Conservation (phyloP, 2,888 invertebrate genomes). For the Philopedon plagiatum region DNA sequence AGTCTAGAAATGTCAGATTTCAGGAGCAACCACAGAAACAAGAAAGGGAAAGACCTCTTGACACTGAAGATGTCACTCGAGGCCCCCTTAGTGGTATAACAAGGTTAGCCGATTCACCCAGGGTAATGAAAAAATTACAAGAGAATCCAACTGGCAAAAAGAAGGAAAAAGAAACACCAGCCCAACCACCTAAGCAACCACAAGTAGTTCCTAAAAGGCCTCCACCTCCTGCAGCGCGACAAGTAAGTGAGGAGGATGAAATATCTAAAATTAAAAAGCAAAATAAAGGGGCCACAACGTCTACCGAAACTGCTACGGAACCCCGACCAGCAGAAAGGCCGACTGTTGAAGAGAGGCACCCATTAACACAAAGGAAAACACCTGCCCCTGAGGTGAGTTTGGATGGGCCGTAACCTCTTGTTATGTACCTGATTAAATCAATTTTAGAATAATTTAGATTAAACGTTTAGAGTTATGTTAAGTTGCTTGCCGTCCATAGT, state of each 20-base stretch:
- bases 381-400: slow-evolving; percentile 86
- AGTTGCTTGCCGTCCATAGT: slow-evolving; percentile 62
- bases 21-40: slow-evolving; percentile 73
- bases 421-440: slow-evolving; percentile 66
- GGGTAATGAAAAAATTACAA: slow-evolving; percentile 90
- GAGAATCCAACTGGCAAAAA: slow-evolving; percentile 83
- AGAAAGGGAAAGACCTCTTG: slow-evolving; percentile 82
- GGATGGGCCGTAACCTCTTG: slow-evolving; percentile 70
- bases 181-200: slow-evolving; percentile 71
- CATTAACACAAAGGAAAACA: slow-evolving; percentile 75
- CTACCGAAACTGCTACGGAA: slow-evolving; percentile 72
- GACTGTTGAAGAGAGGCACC: slow-evolving; percentile 69
- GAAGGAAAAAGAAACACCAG: slow-evolving; percentile 79
- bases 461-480: slow-evolving; percentile 55
- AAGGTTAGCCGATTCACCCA: slow-evolving; percentile 87
- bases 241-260: slow-evolving; percentile 92
- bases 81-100: slow-evolving; percentile 92
- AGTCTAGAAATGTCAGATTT: slow-evolving; percentile 77
- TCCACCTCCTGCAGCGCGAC: slow-evolving; percentile 77
- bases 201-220: slow-evolving; percentile 69
- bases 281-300: slow-evolving; percentile 81
- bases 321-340: slow-evolving; percentile 69
- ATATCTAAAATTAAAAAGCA: slow-evolving; percentile 89
- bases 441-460: slow-evolving; percentile 58
- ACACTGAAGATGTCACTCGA: slow-evolving; percentile 90